Evolutionary conservation across 1,140 invertebrate genomes (phyloP).

Genomic region (Paraescarpia echinospica): DNA sequence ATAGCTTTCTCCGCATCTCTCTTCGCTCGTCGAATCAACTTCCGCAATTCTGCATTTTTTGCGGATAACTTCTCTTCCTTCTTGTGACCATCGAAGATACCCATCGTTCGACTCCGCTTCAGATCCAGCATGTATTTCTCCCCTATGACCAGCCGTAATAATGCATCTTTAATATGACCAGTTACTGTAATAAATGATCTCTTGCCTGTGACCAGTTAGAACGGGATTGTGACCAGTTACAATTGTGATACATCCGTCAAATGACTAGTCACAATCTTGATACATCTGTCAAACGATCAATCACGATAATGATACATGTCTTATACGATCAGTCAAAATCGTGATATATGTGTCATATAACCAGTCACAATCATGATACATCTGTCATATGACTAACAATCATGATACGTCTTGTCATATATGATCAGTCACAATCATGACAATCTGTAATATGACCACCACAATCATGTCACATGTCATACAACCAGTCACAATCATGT

Average conservation of each 20-base stretch:
- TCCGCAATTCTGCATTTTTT: background rate
- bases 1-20: slow-evolving; percentile 12
- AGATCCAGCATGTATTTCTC: background rate
- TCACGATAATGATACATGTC: background rate
- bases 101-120: background rate
- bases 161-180: background rate
- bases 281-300: background rate
- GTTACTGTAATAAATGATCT: background rate
- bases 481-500: background rate
- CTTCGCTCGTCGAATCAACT: slow-evolving; percentile 7
- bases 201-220: too few species aligned
- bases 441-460: too few species aligned
- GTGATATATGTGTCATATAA: background rate
- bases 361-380: background rate
- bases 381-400: background rate
- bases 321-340: background rate
- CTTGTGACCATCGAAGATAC: background rate
- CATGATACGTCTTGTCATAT: background rate
- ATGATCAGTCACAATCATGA: background rate
- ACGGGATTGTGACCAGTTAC: too few species aligned
- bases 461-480: background rate
- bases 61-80: background rate
- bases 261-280: background rate
- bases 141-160: background rate
- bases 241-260: background rate